Evolutionary conservation across 2,797 vertebrate genomes (phyloP), one percentile per base, ranked within the genome.

Genomic region (Spinus pinus): DNA sequence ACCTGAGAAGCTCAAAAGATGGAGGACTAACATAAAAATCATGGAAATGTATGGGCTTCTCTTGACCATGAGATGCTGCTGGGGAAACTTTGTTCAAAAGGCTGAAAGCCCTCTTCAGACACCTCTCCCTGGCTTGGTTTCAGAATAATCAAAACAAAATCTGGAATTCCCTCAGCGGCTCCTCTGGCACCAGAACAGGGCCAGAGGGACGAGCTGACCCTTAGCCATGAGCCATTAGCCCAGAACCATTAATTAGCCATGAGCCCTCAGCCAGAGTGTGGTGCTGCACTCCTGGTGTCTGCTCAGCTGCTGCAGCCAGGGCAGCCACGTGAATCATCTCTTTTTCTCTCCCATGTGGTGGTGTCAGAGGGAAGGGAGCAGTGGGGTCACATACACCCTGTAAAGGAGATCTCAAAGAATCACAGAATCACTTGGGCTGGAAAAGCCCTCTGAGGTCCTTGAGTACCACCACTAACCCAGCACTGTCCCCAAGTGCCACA

Each of bases 351-450:
- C 35, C 6, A 4, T 23, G 1, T 1, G 23, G 23, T 30, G 37
- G 3, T n/a, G 28, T 30, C 46, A 65, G 50, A 53, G 19, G 16
- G 72, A 78, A 75, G 31, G 8, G 31, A 46, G 9, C 9, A 7
- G 30, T 1, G 0, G 51, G 9, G 23, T n/a, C 47, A 21, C 1
- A 7, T 22, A 23, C 13, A 2, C 24, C 18, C 10, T 67, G 44
- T 9, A 27, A 50, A 57, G 44, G 27, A 86, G 24, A 22, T 21
- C 31, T 75, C 49, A 7, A 0, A 17, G n/a, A 62, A n/a, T 10
- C 78, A 54, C 30, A 13, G 67, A 51, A 25, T 31, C 9, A 5
- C 42, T 49, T 4, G 15, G 37, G 49, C n/a, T 56, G 86, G 71
- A 30, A 56, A 82, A 70, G 31, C 27, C 42, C 42, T 21, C 31